Evolutionary conservation across 2,113 vertebrate species (phyloP).

Genomic region (Caranx melampygus): DNA sequence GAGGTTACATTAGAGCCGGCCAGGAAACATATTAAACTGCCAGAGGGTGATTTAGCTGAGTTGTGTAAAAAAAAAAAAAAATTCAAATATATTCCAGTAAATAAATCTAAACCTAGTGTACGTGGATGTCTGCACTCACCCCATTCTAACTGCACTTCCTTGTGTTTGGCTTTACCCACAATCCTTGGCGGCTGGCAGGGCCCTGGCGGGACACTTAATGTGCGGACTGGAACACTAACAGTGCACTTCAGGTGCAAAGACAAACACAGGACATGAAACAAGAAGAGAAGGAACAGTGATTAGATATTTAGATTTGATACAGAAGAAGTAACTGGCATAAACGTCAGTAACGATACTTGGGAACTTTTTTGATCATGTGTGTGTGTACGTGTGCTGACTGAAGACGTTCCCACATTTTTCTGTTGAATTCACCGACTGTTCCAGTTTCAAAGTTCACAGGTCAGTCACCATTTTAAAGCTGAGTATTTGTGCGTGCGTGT

Average conservation of each 20-base stretch:
- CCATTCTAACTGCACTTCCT: constrained; percentile 95
- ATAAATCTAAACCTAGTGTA: constrained; percentile 29
- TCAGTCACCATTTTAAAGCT: not conserved
- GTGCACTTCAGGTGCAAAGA: constrained; percentile 85
- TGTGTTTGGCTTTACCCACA: constrained; percentile 94
- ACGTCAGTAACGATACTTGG: not conserved
- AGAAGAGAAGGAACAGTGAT: constrained; percentile 2
- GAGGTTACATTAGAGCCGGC: constrained; percentile 45
- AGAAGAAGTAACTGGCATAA: not conserved
- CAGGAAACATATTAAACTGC: constrained; percentile 26
- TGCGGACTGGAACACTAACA: constrained; percentile 90
- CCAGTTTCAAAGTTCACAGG: not conserved
- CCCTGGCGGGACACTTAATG: constrained; percentile 91
- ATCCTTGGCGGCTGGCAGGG: constrained; percentile 89
- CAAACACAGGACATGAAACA: not conserved
- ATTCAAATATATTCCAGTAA: not conserved
- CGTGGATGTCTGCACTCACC: constrained; percentile 82
- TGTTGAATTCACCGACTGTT: not conserved
- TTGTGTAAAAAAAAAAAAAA: not conserved
- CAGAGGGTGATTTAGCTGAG: constrained; percentile 49
- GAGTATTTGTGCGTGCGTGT: constrained; percentile 7
- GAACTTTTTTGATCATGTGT: not conserved
- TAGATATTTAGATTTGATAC: constrained; percentile 3
- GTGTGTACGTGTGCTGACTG: not conserved
- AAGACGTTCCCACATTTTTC: constrained; percentile 1